Conservation (phyloP, 1,140 invertebrate species). For the Drosophila repleta region DNA sequence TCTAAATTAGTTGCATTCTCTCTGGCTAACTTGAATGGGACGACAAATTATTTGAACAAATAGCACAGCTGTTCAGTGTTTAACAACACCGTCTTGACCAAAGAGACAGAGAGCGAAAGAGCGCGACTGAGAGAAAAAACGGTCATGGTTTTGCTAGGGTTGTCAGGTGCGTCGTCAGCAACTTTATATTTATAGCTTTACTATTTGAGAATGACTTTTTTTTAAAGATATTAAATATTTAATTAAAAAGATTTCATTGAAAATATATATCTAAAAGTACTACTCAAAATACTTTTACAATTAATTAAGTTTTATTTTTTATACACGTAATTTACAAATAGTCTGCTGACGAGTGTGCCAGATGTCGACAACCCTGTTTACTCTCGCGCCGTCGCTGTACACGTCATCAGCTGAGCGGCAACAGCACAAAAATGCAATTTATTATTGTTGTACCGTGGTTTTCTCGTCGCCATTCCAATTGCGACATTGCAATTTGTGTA, state of each 20-base stretch:
- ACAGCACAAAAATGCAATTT: conserved; percentile 45
- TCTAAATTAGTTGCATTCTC: conserved; percentile 37
- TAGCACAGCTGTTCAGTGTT: conserved; percentile 54
- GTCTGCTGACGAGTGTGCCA: not conserved
- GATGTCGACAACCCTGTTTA: conserved; percentile 48
- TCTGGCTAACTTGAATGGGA: conserved; percentile 17
- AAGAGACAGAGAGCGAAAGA: conserved; percentile 16
- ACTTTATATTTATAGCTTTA: not conserved
- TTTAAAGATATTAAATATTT: not conserved
- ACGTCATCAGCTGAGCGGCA: conserved; percentile 71
- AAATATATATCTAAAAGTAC: not conserved
- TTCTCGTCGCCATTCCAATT: conserved; percentile 35
- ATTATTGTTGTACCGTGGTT: conserved; percentile 47
- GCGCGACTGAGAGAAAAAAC: not conserved
- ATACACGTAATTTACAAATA: not conserved
- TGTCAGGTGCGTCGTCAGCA: conserved; percentile 20
- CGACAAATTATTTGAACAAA: conserved; percentile 1
- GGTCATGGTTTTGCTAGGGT: conserved; percentile 13
- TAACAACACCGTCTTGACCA: conserved; percentile 49
- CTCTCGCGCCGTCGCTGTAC: conserved; percentile 60
- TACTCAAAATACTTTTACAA: not conserved
- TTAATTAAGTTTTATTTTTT: not conserved
- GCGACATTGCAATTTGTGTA: conserved; percentile 31
- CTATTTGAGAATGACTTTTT: not conserved
- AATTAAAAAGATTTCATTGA: too few relatives aligned